Base-by-base conservation (phyloP, 2,888 invertebrate species). In the Gymnocheta viridis region DNA sequence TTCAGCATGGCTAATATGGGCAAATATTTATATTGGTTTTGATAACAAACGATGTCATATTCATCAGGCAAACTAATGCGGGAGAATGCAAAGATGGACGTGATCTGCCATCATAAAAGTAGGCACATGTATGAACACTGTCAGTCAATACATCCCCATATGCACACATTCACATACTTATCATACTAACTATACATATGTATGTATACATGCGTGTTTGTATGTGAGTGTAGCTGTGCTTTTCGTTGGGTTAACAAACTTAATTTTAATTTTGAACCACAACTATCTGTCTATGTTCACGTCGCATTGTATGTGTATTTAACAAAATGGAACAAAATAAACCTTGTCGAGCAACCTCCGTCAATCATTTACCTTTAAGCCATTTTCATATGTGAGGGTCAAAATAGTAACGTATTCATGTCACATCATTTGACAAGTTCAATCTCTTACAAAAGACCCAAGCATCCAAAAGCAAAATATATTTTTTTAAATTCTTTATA, bases 1-100 rank as follows among this genome's bases (percentile, higher is more conserved):
- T 79, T 83, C 73, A 69, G 82, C 74, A 83, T 83, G 74, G 79
- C 70, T 83, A 83, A 83, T 83, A 83, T 79, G 82, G 74, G 79
- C 69, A 83, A 83, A 83, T 83, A 83, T 83, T 83, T 79, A 82
- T 83, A 83, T 83, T 83, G 82, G 82, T 79, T 83, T 79, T 79
- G 56, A 69, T 83, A 83, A 74, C 82, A 83, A 83, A 83, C 79
- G 82, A 83, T 82, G 82, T 83, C 82, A 83, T 83, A 83, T 83
- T 79, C 82, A 83, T 83, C 79, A 83, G 82, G 60, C 79, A 79
- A 67, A 72, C 66, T 78, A 78, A 82, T 82, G 54, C 62, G 51
- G 67, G 67, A 17, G 44, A 74, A 69, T 74, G 38, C 56, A 54
- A 74, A 74, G 49, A 54, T 83, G 82, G 64, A 83, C 82, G 82